Percentiles rank a stretch among this genome's conserved stretches.
These are phyloP conservation scores for Saguinus imperator DNA, from an alignment of 2,113 vertebrate species.

Conservation along the genomic window DNA sequence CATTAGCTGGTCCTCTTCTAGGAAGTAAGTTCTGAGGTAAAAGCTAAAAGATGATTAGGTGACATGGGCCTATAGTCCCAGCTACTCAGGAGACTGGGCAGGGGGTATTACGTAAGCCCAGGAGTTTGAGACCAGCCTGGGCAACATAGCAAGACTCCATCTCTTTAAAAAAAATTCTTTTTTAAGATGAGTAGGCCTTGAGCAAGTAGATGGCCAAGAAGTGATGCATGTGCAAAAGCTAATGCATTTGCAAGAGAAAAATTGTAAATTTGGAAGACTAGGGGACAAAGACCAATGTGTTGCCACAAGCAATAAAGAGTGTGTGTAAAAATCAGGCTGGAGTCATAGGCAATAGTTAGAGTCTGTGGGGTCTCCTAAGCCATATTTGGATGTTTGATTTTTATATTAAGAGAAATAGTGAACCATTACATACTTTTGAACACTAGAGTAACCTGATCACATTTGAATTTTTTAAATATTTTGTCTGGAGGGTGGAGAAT, in stretches of 20 bases:
- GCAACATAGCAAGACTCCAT: not conserved
- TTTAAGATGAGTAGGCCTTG: not conserved
- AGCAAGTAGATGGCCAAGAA: not conserved
- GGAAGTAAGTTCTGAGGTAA: not conserved
- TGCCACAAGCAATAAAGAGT: not conserved
- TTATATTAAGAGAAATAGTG: not conserved
- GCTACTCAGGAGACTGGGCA: not conserved
- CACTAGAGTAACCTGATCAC: not conserved
- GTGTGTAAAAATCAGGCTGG: not conserved
- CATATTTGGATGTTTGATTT: not conserved
- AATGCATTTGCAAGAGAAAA: not conserved
- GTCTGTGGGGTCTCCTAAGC: not conserved
- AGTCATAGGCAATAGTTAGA: not conserved
- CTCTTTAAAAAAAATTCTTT: not conserved
- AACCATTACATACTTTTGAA: not conserved
- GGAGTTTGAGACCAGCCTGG: not conserved
- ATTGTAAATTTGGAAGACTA: not conserved
- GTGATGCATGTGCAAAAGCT: not conserved
- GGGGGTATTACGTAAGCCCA: not conserved
- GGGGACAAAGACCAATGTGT: no score
- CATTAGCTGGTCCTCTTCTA: not conserved
- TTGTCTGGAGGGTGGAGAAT: not conserved
- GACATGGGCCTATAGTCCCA: not conserved
- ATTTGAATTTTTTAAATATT: not conserved
- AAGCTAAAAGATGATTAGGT: not conserved